Evolutionary conservation across 2,888 invertebrate genomes (phyloP), one percentile per base, ranked within the genome.

Genomic region (Bembecia ichneumoniformis): DNA sequence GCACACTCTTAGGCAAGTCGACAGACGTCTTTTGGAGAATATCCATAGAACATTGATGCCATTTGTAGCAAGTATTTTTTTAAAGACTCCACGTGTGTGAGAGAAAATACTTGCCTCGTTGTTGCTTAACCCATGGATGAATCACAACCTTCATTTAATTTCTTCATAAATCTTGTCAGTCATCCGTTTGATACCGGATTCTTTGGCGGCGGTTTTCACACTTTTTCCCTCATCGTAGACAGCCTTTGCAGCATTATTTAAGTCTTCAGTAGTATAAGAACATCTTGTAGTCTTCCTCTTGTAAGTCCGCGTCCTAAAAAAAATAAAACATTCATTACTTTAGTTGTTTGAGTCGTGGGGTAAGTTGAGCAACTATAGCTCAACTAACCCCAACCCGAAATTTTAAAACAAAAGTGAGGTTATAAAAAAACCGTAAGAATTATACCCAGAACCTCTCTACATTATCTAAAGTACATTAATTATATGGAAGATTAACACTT

Each of bases 111-210:
- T 54, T 55, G 57, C 47, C 47, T 36, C 47, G 55, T 54, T 57
- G 48, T 54, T 55, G 54, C 54, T 55, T 57, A 58, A 34, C 53
- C 55, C 57, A 55, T 55, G 17, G 57, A 57, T 51, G 52, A 43
- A 51, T 43, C 49, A 49, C 43, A 49, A 35, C 43, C 43, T 48
- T 54, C 47, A 54, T 54, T 55, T 53, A 51, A 55, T 55, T 55
- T 58, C 43, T 57, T 57, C 49, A 59, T 47, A 55, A 51, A 59
- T 57, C 56, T 55, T 50, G 57, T 57, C 28, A 58, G 55, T 57
- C 58, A 56, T 59, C 54, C 51, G 53, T 55, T 58, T 58, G 54
- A 58, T 59, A 51, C 56, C 52, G 49, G 55, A 57, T 59, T 60
- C 56, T 53, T 53, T 56, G 43, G 58, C 53, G 51, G 58, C 48